Base-by-base conservation (phyloP, 2,113 vertebrate genomes). In the Barnardius zonarius region DNA sequence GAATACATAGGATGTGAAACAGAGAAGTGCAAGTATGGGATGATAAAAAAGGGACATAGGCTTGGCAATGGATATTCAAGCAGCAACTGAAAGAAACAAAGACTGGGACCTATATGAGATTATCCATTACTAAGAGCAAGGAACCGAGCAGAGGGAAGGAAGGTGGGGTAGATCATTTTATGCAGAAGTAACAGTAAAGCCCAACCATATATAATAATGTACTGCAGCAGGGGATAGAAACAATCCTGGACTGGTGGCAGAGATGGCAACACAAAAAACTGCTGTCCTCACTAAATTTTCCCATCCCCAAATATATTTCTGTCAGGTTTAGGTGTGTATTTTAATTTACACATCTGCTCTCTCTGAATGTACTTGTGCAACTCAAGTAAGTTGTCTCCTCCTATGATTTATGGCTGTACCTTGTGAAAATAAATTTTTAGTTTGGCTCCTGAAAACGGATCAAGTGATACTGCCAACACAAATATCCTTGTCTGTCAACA, bases 401-500 rank as follows among this genome's bases (percentile, higher is more conserved):
- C 69, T 54, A 92, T 93, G 77, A 95, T 93, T 67, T 96, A 80
- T 2, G 3, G 10, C 41, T 88, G 49, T 24, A 51, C 27, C 72
- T 88, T 72, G 43, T 55, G 52, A 82, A 95, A 92, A 89, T 76
- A 59, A 2, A 10, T 62, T 96, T 95, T 90, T 77, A 74, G 3
- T 88, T 93, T 88, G 91, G 75, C 37, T 95, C 41, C 74, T 82
- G 83, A 86, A 95, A 90, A 79, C 31, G 88, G 92, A 94, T 84
- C 80, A 86, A 86, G 52, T 27, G 83, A 80, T 80, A 61, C 57
- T 95, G 95, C 74, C 94, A 95, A 49, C 57, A 90, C 15, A 93
- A 93, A 92, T 95, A 96, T 70, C 73, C 63, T 93, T 70, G 88
- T 33, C 94, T 95, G 87, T 95, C 94, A 89, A 69, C 46, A 87